phyloP scores from a whole-genome alignment of 1,140 invertebrate genomes.

The Drosophila triauraria region DNA sequence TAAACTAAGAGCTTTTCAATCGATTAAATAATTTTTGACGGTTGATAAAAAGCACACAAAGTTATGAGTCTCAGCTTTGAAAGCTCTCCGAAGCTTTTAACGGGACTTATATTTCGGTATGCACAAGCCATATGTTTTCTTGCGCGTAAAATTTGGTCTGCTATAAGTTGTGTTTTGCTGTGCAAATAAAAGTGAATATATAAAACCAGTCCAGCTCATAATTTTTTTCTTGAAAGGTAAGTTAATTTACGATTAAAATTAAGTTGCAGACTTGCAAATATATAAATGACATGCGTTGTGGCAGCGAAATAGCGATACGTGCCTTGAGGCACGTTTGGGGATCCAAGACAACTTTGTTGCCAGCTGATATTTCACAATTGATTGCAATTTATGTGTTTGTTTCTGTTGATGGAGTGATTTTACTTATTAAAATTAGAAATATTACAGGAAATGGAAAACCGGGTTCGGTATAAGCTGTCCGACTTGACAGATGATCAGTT shows the following conservation, averaged over 20 bases:
- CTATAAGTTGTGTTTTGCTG: no score
- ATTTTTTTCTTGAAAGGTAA: no score
- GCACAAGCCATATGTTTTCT: neutral
- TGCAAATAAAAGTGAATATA: no score
- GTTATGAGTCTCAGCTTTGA: constrained; percentile 4
- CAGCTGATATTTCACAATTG: neutral
- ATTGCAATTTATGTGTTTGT: neutral
- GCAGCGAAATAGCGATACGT: constrained; percentile 10
- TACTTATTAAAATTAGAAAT: neutral
- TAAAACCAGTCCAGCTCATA: no score
- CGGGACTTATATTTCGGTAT: neutral
- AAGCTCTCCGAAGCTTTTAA: neutral
- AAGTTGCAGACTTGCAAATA: no score
- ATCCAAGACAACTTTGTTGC: neutral
- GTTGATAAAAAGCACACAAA: neutral
- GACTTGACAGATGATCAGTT: neutral
- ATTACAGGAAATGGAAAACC: neutral
- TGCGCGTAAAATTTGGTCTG: no score
- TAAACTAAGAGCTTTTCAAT: neutral
- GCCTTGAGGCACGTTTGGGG: constrained; percentile 8
- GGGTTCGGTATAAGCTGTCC: neutral
- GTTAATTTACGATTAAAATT: no score
- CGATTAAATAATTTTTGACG: constrained; percentile 5
- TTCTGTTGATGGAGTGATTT: neutral
- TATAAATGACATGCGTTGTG: no score